Evolutionary conservation across 2,888 invertebrate genomes (phyloP), one percentile per base, ranked within the genome.

Genomic region (Caenorhabditis zanzibari): DNA sequence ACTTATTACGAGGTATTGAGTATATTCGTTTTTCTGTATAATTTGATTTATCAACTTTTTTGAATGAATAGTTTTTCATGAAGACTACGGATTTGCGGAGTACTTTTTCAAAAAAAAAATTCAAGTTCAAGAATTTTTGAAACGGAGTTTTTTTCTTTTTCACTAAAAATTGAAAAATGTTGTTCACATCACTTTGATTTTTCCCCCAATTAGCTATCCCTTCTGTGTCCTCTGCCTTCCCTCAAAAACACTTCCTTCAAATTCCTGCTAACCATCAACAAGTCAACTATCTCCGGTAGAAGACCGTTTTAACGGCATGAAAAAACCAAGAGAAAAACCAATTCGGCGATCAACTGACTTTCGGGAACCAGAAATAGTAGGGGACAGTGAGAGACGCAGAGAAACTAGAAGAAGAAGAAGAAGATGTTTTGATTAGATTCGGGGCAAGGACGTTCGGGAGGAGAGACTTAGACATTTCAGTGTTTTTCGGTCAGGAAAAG

Each of bases 361-460:
- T 19, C 19, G 61, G 41, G 38, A 28, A 52, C 1, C 26, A 26
- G 58, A 58, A 32, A 58, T 61, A 61, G 35, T 4, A 22, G 38
- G 14, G n/a, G 24, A 12, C 12, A 16, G 24, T 26, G n/a, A 32
- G 61, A 69, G 19, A 54, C 47, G 66, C 61, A 69, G 76, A 77
- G n/a, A 66, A 41, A 69, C n/a, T 12, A 58, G 44, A 75, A 75
- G 58, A 66, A 61, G 68, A 41, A 69, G 24, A 22, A 58, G 44
- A 75, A 75, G 58, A 66, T 68, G 68, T 59, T 59, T 76, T 68
- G 59, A 26, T 52, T 44, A 28, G 66, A 35, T 47, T 38, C 63
- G 54, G 75, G 61, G 49, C 77, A 71, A 71, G 69, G 77, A 69
- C 69, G 69, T 77, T 71, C 69, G 63, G 63, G 63, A 71, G 7